Percentiles rank a stretch among this genome's conserved stretches.
Evolutionary conservation across 2,113 vertebrate genomes (phyloP).

Genomic region (Probosciger aterrimus): DNA sequence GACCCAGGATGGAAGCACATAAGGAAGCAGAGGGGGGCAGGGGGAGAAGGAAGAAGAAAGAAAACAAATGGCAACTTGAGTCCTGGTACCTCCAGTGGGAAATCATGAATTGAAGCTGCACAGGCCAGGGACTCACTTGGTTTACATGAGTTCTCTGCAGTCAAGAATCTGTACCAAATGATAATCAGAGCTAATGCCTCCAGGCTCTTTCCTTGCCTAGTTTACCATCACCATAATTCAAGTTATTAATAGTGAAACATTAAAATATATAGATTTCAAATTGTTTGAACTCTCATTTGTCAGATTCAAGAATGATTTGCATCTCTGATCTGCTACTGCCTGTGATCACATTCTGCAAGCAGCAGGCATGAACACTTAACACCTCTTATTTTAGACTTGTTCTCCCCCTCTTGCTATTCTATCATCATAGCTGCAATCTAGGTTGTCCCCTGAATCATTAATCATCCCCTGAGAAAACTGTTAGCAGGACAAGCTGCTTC

Average conservation of each 20-base stretch:
- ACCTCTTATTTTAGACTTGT: not conserved
- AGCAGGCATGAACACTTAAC: fast-evolving
- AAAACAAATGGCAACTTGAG: not conserved
- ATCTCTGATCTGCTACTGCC: not conserved
- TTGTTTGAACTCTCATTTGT: not conserved
- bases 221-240: not conserved
- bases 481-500: not conserved
- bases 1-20: not conserved
- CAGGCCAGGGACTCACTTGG: not conserved
- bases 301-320: not conserved
- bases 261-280: not conserved
- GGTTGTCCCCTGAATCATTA: not conserved
- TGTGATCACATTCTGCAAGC: not conserved
- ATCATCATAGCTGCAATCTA: not conserved
- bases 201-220: not conserved
- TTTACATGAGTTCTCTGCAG: not conserved
- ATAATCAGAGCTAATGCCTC: not conserved
- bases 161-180: not conserved
- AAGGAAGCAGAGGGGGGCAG: not conserved
- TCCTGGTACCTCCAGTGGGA: not conserved
- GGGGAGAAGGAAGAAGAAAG: no score
- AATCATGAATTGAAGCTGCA: not conserved
- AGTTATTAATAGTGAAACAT: not conserved
- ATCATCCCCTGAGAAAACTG: not conserved
- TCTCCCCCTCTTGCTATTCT: not conserved